Conservation (phyloP, 2,113 vertebrate species). For the Festucalex cinctus region DNA sequence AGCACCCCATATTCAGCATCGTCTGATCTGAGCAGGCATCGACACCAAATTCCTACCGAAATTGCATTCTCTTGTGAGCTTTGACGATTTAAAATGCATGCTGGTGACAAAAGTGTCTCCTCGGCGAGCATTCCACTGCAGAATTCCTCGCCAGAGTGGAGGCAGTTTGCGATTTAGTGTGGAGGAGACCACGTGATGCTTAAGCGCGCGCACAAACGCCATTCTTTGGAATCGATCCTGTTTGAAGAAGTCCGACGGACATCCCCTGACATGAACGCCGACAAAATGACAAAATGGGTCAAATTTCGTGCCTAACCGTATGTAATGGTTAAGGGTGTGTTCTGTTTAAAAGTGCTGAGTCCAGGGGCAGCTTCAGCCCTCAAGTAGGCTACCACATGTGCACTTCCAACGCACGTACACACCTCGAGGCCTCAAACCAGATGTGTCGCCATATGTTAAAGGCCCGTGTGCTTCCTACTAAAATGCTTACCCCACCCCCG, state of each 20-base stretch:
- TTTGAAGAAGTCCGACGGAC: no score
- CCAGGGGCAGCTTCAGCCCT: constrained; percentile 7
- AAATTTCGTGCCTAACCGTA: neutral
- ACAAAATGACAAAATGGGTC: neutral
- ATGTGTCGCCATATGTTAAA: constrained; percentile 65
- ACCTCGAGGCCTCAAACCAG: constrained; percentile 51
- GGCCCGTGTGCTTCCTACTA: constrained; percentile 57
- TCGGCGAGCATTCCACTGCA: constrained; percentile 8
- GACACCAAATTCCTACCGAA: neutral
- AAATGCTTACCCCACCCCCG: neutral
- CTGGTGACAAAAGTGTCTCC: neutral
- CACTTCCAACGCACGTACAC: constrained; percentile 18
- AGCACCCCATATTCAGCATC: neutral
- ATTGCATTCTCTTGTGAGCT: neutral
- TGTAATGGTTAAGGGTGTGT: neutral
- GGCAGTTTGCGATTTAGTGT: constrained; percentile 43
- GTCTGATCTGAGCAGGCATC: neutral
- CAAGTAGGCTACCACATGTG: constrained; percentile 20
- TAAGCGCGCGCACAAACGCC: constrained; percentile 28
- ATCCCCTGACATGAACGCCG: no score
- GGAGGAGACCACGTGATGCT: constrained; percentile 48
- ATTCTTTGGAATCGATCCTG: constrained; percentile 32
- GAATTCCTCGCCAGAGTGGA: constrained; percentile 31
- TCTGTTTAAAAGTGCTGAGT: constrained; percentile 19
- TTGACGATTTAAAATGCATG: neutral